These are phyloP conservation scores for Chionoecetes opilio DNA, from an alignment of 1,140 invertebrate genomes.

Conservation along the genomic window DNA sequence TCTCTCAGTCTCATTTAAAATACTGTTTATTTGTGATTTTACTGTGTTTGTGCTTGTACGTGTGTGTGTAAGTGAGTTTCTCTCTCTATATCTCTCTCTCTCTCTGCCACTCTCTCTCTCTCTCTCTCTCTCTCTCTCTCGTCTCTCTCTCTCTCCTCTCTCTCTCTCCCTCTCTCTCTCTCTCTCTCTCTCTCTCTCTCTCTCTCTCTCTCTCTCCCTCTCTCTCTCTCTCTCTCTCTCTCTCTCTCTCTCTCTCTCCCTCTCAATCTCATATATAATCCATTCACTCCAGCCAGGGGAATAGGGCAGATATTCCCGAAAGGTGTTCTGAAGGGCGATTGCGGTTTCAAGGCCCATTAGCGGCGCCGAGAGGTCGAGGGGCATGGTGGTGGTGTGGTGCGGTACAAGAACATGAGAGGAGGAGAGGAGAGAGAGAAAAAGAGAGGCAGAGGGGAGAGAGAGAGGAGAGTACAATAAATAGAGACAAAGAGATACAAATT, in stretches of 20 bases:
- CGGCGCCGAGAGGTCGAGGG: neutral
- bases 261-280: neutral
- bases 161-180: too few species aligned
- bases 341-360: neutral
- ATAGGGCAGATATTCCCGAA: neutral
- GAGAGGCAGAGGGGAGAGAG: neutral
- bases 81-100: neutral
- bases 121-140: neutral
- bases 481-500: slow-evolving; percentile 22
- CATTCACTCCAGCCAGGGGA: neutral
- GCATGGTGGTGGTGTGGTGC: neutral
- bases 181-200: neutral
- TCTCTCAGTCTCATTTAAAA: too few species aligned
- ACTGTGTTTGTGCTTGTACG: too few species aligned
- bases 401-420: neutral
- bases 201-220: neutral
- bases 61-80: too few species aligned
- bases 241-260: slow-evolving; percentile 8
- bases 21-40: too few species aligned
- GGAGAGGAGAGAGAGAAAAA: neutral
- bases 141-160: neutral
- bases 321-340: neutral
- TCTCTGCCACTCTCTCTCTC: neutral
- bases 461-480: neutral
- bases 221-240: neutral